Evolutionary conservation across 2,888 invertebrate species (phyloP).

Genomic region (Xestia xanthographa): DNA sequence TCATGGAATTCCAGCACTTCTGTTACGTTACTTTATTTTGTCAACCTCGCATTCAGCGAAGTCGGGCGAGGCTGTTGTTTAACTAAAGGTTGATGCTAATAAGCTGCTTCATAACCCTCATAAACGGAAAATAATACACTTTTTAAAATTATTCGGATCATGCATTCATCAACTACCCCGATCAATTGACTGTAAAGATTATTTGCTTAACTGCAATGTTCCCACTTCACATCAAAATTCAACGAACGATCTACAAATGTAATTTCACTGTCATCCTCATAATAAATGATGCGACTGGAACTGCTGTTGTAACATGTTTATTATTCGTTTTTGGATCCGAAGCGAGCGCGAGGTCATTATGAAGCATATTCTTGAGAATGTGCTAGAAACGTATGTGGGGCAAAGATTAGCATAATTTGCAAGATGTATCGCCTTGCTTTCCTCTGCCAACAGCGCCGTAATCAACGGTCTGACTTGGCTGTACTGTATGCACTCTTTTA

Average conservation of each 20-base stretch:
- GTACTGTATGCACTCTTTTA: conserved; percentile 1
- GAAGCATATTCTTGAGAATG: conserved; percentile 44
- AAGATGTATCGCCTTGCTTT: conserved; percentile 30
- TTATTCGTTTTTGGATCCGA: conserved; percentile 9
- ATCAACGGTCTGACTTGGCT: background rate
- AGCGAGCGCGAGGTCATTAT: conserved; percentile 29
- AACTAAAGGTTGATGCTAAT: background rate
- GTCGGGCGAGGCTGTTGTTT: background rate
- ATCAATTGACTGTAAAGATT: background rate
- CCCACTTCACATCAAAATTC: background rate
- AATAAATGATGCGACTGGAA: conserved; percentile 24
- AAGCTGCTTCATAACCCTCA: background rate
- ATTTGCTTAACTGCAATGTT: background rate
- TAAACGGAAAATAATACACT: background rate
- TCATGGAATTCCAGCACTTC: background rate
- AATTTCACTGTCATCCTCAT: background rate
- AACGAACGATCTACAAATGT: conserved; percentile 7
- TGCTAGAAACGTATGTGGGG: conserved; percentile 34
- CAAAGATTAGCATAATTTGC: conserved; percentile 36
- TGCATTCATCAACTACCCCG: background rate
- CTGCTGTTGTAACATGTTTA: conserved; percentile 32
- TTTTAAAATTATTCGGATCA: background rate
- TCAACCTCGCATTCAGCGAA: background rate
- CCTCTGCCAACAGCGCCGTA: conserved; percentile 7
- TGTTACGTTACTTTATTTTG: background rate